Percentiles rank a stretch among this genome's conserved stretches.
phyloP scores from a whole-genome alignment of 2,797 vertebrate genomes.

The Lutjanus campechanus region DNA sequence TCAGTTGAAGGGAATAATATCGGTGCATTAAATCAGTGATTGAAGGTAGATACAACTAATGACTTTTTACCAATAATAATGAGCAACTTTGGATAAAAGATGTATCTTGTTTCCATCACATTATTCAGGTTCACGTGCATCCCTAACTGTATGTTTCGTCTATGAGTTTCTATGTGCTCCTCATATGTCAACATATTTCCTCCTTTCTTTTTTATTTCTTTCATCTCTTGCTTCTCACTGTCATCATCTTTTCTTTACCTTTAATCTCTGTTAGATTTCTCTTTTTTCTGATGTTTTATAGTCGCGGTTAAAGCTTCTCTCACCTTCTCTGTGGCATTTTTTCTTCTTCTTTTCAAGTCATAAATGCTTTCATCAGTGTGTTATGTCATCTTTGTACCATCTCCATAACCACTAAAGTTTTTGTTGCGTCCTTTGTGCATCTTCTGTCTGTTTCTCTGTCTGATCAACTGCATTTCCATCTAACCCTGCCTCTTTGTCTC shows the following conservation, averaged over 20 bases:
- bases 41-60: too few relatives aligned
- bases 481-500: constrained; percentile 2
- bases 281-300: constrained; percentile 32
- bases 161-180: constrained; percentile 21
- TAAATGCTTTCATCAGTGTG: constrained; percentile 25
- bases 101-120: too few relatives aligned
- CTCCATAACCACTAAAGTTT: background rate
- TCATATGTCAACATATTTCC: constrained; percentile 28
- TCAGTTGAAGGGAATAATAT: too few relatives aligned
- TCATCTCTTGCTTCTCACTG: constrained; percentile 50
- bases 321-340: background rate
- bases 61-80: too few relatives aligned
- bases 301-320: constrained; percentile 19
- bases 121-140: too few relatives aligned
- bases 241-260: constrained; percentile 39
- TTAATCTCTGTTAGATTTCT: constrained; percentile 29
- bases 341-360: constrained; percentile 9
- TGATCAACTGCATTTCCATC: constrained; percentile 3
- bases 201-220: constrained; percentile 17
- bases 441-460: constrained; percentile 8
- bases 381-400: background rate
- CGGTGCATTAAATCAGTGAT: too few relatives aligned
- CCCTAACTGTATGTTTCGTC: background rate
- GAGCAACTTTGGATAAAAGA: too few relatives aligned
- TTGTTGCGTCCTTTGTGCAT: constrained; percentile 17